phyloP scores from a whole-genome alignment of 2,888 invertebrate species.

The Orthonevra nobilis region DNA sequence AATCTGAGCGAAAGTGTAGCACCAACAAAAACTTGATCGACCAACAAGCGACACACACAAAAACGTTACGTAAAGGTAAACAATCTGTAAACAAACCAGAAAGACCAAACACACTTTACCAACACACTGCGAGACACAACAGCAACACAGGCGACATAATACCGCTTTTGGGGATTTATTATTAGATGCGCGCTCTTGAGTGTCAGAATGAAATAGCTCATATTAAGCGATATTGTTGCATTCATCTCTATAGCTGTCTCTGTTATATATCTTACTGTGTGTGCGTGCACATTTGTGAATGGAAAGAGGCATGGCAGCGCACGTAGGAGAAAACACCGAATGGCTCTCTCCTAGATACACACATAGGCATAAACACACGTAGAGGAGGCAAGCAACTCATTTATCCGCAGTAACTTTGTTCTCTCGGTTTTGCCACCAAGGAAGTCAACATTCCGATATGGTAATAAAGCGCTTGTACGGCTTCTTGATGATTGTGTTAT shows the following conservation, averaged over 20 bases:
- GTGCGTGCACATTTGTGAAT: constrained; percentile 48
- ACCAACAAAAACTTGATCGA: constrained; percentile 54
- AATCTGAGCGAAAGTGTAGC: constrained; percentile 68
- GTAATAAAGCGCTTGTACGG: constrained; percentile 55
- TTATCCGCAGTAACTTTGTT: too few species aligned
- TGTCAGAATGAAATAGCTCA: constrained; percentile 50
- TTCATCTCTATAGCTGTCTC: constrained; percentile 21
- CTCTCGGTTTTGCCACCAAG: constrained; percentile 48
- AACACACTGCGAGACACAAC: constrained; percentile 8
- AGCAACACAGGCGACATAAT: background rate
- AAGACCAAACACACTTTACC: constrained; percentile 32
- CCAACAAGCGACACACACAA: constrained; percentile 61
- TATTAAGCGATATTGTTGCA: constrained; percentile 38
- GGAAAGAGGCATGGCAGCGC: constrained; percentile 21
- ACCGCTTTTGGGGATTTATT: constrained; percentile 43
- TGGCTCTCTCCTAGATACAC: too few species aligned
- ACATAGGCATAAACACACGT: background rate
- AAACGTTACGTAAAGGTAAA: constrained; percentile 69
- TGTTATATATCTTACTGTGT: constrained; percentile 2
- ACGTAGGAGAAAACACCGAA: background rate
- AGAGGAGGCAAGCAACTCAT: background rate
- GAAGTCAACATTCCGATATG: constrained; percentile 67
- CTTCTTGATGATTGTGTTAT: constrained; percentile 49
- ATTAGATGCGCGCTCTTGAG: constrained; percentile 43
- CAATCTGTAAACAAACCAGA: constrained; percentile 68